These are phyloP conservation scores for Oncorhynchus kisutch DNA, from an alignment of 2,113 vertebrate species.

Conservation along the genomic window DNA sequence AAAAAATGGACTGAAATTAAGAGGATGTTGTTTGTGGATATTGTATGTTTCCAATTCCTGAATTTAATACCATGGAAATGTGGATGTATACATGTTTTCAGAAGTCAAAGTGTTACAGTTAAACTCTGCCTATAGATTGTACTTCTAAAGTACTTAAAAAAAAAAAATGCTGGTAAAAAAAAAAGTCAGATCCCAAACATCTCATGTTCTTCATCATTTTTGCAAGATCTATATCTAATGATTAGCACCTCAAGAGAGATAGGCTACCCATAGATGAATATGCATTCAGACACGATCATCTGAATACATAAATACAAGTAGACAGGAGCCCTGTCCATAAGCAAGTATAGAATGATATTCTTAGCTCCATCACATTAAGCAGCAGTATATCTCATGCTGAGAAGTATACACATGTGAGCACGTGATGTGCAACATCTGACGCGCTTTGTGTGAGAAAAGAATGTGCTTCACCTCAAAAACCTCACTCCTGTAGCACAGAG, in stretches of 20 bases:
- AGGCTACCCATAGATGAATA: not conserved
- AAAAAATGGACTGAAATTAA: constrained; percentile 61
- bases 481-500: constrained; percentile 54
- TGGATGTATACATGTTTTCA: not conserved
- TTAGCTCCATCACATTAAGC: not conserved
- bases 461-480: constrained; percentile 70
- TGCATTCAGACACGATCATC: not conserved
- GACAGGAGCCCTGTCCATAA: not conserved
- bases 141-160: too few species aligned
- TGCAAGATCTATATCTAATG: not conserved
- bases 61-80: constrained; percentile 56
- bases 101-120: too few species aligned
- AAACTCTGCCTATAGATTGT: too few species aligned
- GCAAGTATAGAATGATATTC: not conserved
- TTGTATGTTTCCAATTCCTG: constrained; percentile 26
- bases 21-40: constrained; percentile 42
- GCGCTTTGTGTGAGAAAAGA: constrained; percentile 68
- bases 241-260: not conserved
- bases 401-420: constrained; percentile 45
- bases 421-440: constrained; percentile 69
- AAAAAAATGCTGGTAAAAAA: too few species aligned
- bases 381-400: constrained; percentile 28
- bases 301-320: not conserved
- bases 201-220: too few species aligned
- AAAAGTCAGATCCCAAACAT: too few species aligned